Percentiles rank a stretch among this genome's conserved stretches.
These are phyloP conservation scores for Poecilia wingei DNA, from an alignment of 2,797 vertebrate genomes.

Conservation along the genomic window DNA sequence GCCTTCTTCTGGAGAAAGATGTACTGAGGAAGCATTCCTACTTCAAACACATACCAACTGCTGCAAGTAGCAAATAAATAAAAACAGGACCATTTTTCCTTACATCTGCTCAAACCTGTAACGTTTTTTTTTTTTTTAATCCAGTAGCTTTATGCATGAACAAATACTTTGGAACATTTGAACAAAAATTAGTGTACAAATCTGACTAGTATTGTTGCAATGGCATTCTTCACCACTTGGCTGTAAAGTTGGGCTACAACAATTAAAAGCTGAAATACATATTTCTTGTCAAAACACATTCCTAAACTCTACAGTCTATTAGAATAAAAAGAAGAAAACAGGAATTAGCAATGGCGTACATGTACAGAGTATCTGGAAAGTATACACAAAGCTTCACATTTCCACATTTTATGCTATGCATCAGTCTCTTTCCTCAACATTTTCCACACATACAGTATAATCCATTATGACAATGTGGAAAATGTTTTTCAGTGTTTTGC, in stretches of 20 bases:
- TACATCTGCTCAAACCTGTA: not conserved
- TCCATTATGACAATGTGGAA: too few relatives aligned
- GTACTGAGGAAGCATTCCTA: conserved; percentile 44
- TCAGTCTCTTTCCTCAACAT: too few relatives aligned
- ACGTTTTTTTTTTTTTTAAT: not conserved
- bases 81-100: not conserved
- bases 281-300: not conserved
- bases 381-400: too few relatives aligned
- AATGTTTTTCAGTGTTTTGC: too few relatives aligned
- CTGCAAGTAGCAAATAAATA: not conserved
- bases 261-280: not conserved
- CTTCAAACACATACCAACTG: conserved; percentile 15
- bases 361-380: too few relatives aligned
- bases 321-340: not conserved
- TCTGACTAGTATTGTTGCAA: not conserved
- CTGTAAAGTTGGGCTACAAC: not conserved
- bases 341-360: too few relatives aligned
- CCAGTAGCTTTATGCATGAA: not conserved
- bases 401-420: too few relatives aligned
- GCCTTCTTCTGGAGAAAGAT: conserved; percentile 56
- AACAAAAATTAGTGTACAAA: not conserved
- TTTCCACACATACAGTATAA: too few relatives aligned
- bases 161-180: not conserved
- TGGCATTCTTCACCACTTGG: not conserved
- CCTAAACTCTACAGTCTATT: not conserved